Percentiles rank a stretch among this genome's conserved stretches.
Evolutionary conservation across 1,140 invertebrate genomes (phyloP).

Genomic region (Doryteuthis pealeii): DNA sequence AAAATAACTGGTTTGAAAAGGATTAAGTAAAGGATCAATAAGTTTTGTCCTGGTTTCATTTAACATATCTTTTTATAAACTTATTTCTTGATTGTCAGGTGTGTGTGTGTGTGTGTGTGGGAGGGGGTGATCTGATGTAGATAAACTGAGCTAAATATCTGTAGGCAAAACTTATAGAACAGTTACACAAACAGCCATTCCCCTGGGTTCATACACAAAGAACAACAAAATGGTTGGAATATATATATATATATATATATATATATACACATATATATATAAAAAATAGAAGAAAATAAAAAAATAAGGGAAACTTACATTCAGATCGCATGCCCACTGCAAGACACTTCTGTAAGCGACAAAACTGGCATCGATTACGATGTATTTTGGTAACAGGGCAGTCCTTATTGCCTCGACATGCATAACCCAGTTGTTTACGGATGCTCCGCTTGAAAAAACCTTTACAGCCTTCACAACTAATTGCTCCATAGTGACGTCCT

Average conservation of each 20-base stretch:
- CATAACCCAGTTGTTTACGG: conserved; percentile 92
- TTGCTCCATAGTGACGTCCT: conserved; percentile 91
- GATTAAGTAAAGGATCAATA: no score
- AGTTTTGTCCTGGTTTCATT: no score
- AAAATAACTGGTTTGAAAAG: no score
- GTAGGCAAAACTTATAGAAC: no score
- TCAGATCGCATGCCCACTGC: conserved; percentile 97
- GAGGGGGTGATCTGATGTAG: no score
- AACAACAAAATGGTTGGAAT: conserved; percentile 6
- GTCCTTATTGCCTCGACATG: conserved; percentile 89
- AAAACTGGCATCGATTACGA: conserved; percentile 94
- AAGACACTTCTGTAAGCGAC: conserved; percentile 93
- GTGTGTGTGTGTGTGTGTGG: no score
- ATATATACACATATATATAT: no score
- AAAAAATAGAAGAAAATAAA: not conserved
- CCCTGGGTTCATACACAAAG: not conserved
- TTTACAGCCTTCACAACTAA: conserved; percentile 96
- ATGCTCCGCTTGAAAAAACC: conserved; percentile 73
- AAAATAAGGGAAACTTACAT: conserved; percentile 72
- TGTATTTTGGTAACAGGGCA: conserved; percentile 97
- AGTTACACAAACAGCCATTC: no score
- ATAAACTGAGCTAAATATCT: no score
- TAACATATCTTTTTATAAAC: no score
- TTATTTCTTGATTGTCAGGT: no score
- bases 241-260: no score